A percentile compares a stretch with the other conserved stretches of the same genome.
phyloP scores from a whole-genome alignment of 2,797 vertebrate genomes.

The Phoxinus dragarum region DNA sequence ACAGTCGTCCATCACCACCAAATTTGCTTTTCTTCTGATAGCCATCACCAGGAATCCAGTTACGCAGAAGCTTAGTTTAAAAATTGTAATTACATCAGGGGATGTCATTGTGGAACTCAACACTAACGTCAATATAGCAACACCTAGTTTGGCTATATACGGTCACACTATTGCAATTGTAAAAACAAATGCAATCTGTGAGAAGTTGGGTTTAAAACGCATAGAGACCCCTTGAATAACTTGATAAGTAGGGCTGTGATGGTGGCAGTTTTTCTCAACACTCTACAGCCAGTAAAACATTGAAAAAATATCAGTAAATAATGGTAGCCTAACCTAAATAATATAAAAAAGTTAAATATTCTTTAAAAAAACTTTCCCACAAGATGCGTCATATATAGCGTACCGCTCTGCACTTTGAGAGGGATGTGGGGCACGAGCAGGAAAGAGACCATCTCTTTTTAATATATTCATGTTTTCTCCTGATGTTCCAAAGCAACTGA shows the following conservation, averaged over 20 bases:
- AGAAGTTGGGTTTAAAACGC: not conserved
- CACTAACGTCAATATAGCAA: conserved; percentile 3
- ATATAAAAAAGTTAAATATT: too few species aligned
- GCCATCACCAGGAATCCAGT: conserved; percentile 48
- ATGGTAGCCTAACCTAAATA: too few species aligned
- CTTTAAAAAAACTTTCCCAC: too few species aligned
- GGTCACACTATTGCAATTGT: conserved; percentile 1
- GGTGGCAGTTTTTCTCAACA: too few species aligned
- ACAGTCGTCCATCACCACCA: conserved; percentile 38
- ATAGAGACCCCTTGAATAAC: not conserved
- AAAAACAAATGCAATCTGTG: conserved; percentile 1
- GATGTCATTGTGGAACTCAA: conserved; percentile 26
- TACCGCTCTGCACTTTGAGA: too few species aligned
- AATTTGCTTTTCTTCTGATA: conserved; percentile 57
- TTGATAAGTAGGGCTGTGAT: not conserved
- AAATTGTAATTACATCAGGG: conserved; percentile 44
- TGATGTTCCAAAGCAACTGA: too few species aligned
- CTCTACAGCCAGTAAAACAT: too few species aligned
- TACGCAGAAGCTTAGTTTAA: conserved; percentile 37
- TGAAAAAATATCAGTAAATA: too few species aligned
- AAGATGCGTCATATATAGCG: too few species aligned
- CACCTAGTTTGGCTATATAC: conserved; percentile 33
- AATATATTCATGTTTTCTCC: too few species aligned
- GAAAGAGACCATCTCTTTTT: too few species aligned
- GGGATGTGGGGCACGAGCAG: too few species aligned